phyloP scores from a whole-genome alignment of 37 sponge, comb jelly and placozoan genomes.

The Haliclona indistincta region DNA sequence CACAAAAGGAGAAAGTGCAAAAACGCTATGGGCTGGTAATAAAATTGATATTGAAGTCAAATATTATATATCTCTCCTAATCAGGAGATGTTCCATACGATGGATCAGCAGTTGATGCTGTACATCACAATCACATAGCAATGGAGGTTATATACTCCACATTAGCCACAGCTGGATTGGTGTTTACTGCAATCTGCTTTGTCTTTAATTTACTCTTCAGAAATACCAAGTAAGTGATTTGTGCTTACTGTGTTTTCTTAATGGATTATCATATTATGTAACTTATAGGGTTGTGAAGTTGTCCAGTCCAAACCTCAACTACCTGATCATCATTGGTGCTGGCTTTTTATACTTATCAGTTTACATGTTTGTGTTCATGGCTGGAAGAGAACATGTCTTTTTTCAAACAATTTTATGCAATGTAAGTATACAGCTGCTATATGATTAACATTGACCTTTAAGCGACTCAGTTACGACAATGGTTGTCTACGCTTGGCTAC shows the following conservation, averaged over 20 bases:
- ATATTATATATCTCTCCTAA: not conserved
- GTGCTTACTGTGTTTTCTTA: no score
- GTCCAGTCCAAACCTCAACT: constrained; percentile 17
- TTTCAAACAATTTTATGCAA: constrained; percentile 11
- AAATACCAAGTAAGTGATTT: constrained; percentile 1
- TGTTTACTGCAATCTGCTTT: not conserved
- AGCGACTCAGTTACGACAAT: constrained; percentile 1
- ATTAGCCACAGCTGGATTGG: not conserved
- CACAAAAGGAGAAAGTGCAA: no score
- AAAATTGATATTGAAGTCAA: no score
- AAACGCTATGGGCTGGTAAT: no score
- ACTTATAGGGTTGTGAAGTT: constrained; percentile 14
- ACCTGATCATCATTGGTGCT: constrained; percentile 9
- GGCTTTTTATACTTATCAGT: constrained; percentile 2
- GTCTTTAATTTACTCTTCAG: constrained; percentile 16
- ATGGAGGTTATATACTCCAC: not conserved
- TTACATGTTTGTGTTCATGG: no score
- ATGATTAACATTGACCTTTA: not conserved
- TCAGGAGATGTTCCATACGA: constrained; percentile 18
- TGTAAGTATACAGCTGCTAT: no score
- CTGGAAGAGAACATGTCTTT: no score
- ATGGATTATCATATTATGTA: not conserved
- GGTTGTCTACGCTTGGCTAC: constrained; percentile 27
- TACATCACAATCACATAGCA: not conserved
- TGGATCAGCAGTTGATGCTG: constrained; percentile 2